Evolutionary conservation across 2,113 vertebrate genomes (phyloP).

Genomic region (Daphoenositta chrysoptera): DNA sequence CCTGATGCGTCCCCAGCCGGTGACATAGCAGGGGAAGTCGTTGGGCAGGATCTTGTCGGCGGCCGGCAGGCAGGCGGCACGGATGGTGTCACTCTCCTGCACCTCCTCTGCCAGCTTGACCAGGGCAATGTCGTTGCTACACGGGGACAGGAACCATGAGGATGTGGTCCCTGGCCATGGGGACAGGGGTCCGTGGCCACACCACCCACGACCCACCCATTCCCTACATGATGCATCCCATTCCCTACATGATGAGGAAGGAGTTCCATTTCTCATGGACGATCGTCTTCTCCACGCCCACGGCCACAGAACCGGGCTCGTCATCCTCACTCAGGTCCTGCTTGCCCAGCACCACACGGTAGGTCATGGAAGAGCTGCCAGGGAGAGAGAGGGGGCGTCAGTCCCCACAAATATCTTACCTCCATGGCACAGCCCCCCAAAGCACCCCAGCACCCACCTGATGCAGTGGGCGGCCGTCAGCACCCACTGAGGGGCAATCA

Average conservation of each 20-base stretch:
- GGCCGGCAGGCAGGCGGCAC: conserved; percentile 78
- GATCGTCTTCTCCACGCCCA: conserved; percentile 76
- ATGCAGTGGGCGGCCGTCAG: conserved; percentile 77
- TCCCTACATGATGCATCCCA: too few species aligned
- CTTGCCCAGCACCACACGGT: conserved; percentile 88
- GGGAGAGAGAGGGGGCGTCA: background rate
- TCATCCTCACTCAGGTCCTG: conserved; percentile 68
- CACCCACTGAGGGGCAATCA: conserved; percentile 79
- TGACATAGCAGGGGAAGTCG: conserved; percentile 79
- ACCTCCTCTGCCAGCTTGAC: conserved; percentile 80
- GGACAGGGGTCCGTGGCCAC: too few species aligned
- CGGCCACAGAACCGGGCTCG: conserved; percentile 64
- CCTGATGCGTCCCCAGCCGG: conserved; percentile 89
- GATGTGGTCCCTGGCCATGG: too few species aligned
- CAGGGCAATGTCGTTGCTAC: conserved; percentile 89
- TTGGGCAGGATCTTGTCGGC: conserved; percentile 58
- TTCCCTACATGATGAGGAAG: conserved; percentile 46
- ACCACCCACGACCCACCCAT: too few species aligned
- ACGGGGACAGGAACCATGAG: fast-evolving
- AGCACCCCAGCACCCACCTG: conserved; percentile 68
- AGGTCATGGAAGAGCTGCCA: conserved; percentile 69
- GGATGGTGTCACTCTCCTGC: conserved; percentile 63
- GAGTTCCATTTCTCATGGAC: conserved; percentile 87
- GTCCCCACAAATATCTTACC: too few species aligned
- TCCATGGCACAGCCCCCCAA: background rate